Percentiles rank a stretch among this genome's conserved stretches.
These are phyloP conservation scores for Phalera bucephala DNA, from an alignment of 2,888 invertebrate species.

Conservation along the genomic window DNA sequence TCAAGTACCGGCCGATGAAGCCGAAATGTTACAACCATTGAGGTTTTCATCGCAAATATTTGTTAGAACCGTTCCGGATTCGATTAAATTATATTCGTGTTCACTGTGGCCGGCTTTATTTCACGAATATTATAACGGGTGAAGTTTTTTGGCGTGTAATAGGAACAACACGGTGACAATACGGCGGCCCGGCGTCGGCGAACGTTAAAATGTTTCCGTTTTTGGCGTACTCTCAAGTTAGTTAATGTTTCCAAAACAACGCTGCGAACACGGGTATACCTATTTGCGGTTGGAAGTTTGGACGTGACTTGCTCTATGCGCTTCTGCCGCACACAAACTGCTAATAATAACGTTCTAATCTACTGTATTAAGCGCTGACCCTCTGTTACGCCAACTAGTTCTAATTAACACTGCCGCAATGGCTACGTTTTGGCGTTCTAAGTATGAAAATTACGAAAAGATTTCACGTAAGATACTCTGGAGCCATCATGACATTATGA, in stretches of 20 bases:
- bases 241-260: constrained; percentile 79
- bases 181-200: constrained; percentile 46
- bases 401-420: constrained; percentile 17
- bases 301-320: constrained; percentile 42
- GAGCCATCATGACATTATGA: constrained; percentile 10
- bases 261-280: constrained; percentile 54
- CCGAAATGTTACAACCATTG: constrained; percentile 51
- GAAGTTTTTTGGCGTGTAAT: constrained; percentile 62
- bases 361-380: constrained; percentile 15
- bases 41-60: constrained; percentile 54
- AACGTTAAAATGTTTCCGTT: constrained; percentile 74
- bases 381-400: constrained; percentile 11
- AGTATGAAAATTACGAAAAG: constrained; percentile 13
- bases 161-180: constrained; percentile 59
- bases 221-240: constrained; percentile 78
- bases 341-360: constrained; percentile 41
- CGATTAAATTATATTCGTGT: constrained; percentile 46
- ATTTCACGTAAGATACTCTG: constrained; percentile 9
- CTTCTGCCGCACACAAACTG: constrained; percentile 31
- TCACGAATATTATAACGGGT: constrained; percentile 36
- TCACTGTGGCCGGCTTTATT: constrained; percentile 32
- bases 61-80: constrained; percentile 39
- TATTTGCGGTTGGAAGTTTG: constrained; percentile 55
- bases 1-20: constrained; percentile 50
- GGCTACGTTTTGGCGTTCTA: background rate